These are phyloP conservation scores for Apocheima hispidaria DNA, from an alignment of 2,888 invertebrate species.

Conservation along the genomic window DNA sequence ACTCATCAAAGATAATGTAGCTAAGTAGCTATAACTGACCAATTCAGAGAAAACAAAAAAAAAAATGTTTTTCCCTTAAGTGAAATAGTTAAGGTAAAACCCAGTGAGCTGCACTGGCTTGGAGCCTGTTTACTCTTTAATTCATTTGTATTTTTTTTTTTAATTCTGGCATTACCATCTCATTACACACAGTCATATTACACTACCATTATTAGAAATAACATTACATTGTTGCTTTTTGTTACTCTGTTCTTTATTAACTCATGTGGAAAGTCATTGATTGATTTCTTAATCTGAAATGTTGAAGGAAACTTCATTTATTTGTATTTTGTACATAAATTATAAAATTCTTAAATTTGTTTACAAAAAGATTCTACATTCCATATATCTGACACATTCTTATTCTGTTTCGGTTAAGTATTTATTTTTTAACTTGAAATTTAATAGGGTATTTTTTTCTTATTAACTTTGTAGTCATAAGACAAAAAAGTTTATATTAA, in stretches of 20 bases:
- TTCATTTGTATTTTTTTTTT: neutral
- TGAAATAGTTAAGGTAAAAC: slow-evolving; percentile 27
- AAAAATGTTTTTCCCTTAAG: slow-evolving; percentile 29
- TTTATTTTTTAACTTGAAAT: neutral
- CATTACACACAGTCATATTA: neutral
- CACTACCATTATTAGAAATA: neutral
- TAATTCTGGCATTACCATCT: slow-evolving; percentile 6
- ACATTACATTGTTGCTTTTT: slow-evolving; percentile 3
- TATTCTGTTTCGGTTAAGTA: too few species aligned
- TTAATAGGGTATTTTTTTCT: neutral
- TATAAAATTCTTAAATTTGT: too few species aligned
- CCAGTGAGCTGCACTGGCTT: slow-evolving; percentile 7
- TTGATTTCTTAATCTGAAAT: neutral
- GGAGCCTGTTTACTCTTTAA: neutral
- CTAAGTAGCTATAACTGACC: slow-evolving; percentile 28
- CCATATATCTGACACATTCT: too few species aligned
- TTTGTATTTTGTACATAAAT: too few species aligned
- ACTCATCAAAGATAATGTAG: slow-evolving; percentile 27
- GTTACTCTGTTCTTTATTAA: neutral
- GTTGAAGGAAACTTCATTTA: neutral
- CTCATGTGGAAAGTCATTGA: slow-evolving; percentile 5
- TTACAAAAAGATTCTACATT: too few species aligned
- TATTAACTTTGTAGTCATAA: too few species aligned
- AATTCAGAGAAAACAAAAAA: slow-evolving; percentile 28
- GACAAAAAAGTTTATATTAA: too few species aligned